Evolutionary conservation across 1,140 invertebrate species (phyloP).

Genomic region (Apis cerana): DNA sequence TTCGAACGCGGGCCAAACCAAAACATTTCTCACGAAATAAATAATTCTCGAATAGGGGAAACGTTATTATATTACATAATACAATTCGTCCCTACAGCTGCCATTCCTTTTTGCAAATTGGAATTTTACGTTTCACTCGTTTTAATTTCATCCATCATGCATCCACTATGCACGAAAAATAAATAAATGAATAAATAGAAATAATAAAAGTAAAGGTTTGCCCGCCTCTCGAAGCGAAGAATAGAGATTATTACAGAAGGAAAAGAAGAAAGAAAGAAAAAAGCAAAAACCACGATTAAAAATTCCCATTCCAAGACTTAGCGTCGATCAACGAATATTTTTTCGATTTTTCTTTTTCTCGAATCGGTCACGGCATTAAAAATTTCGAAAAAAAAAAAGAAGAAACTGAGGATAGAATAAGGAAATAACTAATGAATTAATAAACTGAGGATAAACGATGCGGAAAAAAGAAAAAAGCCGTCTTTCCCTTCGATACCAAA

Average conservation of each 20-base stretch:
- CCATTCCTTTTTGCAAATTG: conserved; percentile 26
- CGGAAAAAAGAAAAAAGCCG: conserved; percentile 10
- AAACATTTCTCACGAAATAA: not conserved
- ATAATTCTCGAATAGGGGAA: not conserved
- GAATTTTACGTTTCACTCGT: no score
- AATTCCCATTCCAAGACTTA: not conserved
- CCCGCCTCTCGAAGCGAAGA: not conserved
- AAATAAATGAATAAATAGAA: not conserved
- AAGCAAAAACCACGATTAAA: not conserved
- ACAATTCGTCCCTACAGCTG: conserved; percentile 62
- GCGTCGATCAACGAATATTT: conserved; percentile 22
- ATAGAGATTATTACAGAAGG: not conserved
- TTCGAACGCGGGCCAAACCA: not conserved
- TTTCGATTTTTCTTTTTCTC: not conserved
- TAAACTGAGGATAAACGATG: not conserved
- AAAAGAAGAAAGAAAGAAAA: no score
- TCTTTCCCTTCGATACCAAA: conserved; percentile 71
- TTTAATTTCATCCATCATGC: not conserved
- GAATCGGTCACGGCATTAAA: conserved; percentile 8
- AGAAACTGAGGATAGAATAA: no score
- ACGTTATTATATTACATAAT: no score
- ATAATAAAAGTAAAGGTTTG: not conserved
- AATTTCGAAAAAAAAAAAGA: not conserved
- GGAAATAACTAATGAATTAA: no score
- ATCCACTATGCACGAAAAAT: not conserved